Base-by-base conservation (phyloP, 2,888 invertebrate genomes). In the Lissocephala sabroskyi region DNA sequence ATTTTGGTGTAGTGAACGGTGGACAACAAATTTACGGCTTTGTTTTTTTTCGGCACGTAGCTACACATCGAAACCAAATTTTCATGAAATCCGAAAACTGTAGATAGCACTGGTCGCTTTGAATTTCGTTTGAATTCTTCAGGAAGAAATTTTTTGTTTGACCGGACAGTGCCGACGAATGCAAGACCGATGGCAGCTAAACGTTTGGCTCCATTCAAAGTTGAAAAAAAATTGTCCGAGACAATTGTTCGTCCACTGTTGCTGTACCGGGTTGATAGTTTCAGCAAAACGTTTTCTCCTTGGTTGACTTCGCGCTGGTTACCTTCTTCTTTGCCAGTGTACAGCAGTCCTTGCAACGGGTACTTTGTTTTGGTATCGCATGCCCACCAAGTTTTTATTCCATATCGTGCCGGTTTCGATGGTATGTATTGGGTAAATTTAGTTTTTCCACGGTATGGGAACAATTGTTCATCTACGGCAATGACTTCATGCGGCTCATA, bases 281-380 rank as follows among this genome's bases (percentile, higher is more conserved):
- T 41, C 14, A 53, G n/a, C 36, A 62, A 14, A 32, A 58, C 51
- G 33, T 49, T 45, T 43, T 59, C 52, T 17, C 58, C 59, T 52
- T 60, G 58, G 37, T 56, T 57, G 7, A 44, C 32, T 37, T 57
- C 48, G 7, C 45, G n/a, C 9, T 29, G 18, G 17, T 35, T 41
- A 17, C 36, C 44, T 9, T 43, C 47, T 29, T 49, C 43, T 42
- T 51, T 45, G 2, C 51, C 55, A 1, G 57, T 52, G 40, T 52
- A 55, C 30, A 43, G 36, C n/a, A n/a, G n/a, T n/a, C 48, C 54
- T 16, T 55, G 45, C 37, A 51, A 26, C 14, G 49, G 52, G 49
- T 48, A 57, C 35, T 52, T 39, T 1, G 57, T 49, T 33, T 48
- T 48, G 7, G 52, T 36, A 46, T 51, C 46, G 39, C 48, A 49